phyloP scores from a whole-genome alignment of 2,113 vertebrate species.

The Lanius ludovicianus region DNA sequence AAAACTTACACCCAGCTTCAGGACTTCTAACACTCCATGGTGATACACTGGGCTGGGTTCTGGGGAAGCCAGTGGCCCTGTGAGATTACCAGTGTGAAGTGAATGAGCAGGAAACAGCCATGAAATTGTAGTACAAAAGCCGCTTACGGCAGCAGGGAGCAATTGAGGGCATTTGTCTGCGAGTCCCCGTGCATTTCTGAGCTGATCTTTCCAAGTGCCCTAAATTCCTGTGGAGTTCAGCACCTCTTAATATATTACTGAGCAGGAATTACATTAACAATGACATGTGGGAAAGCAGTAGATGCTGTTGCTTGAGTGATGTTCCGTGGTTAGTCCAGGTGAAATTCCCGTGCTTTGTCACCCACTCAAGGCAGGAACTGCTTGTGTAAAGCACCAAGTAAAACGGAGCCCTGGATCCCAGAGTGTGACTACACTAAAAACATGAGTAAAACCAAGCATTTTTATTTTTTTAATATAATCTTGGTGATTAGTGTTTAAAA shows the following conservation, averaged over 20 bases:
- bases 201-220: slow-evolving; percentile 47
- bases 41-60: neutral
- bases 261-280: slow-evolving; percentile 6
- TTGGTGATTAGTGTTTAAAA: slow-evolving; percentile 33
- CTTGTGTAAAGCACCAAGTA: neutral
- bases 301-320: neutral
- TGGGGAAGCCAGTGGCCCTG: neutral
- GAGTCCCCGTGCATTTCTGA: neutral
- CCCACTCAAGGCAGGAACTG: neutral
- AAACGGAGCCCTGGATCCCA: neutral
- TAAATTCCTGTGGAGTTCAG: slow-evolving; percentile 50
- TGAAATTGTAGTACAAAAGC: slow-evolving; percentile 36
- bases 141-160: slow-evolving; percentile 24
- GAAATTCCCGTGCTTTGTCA: neutral
- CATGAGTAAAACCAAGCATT: neutral
- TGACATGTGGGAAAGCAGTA: neutral
- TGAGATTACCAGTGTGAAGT: neutral
- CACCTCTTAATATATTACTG: slow-evolving; percentile 21
- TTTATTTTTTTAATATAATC: neutral
- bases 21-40: neutral
- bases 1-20: neutral
- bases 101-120: neutral
- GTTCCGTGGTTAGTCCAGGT: neutral
- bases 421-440: neutral
- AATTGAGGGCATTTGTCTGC: slow-evolving; percentile 17